Evolutionary conservation across 2,113 vertebrate species (phyloP), one percentile per base, ranked within the genome.

Genomic region (Prinia subflava): DNA sequence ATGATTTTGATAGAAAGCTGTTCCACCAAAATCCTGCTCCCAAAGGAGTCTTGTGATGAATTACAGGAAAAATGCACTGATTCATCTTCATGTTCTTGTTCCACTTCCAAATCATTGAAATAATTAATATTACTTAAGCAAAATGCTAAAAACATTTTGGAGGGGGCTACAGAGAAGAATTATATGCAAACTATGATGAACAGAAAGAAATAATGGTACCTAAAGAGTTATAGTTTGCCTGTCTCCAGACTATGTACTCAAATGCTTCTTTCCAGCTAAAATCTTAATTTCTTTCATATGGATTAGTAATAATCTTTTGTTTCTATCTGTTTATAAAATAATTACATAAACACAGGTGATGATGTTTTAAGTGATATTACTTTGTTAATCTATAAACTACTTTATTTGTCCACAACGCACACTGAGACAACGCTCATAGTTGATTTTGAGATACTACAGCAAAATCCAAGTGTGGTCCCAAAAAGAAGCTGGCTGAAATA

Each of bases 31-130:
- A 71, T 59, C 22, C 68, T 0, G 1, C 50, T 89, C 80, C 73
- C 67, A 57, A 56, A 74, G 83, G 55, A 86, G 10, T 62, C 70
- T 71, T 83, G 46, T 0, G 1, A 35, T 46, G 59, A 90, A 83
- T 41, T 46, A 46, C 19, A 63, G 33, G 19, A 28, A 65, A 90
- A 73, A 57, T 14, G 47, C 19, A 69, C 25, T 69, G 21, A 93
- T 93, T 81, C n/a, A 86, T 86, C 60, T 93, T 90, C 68, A 62
- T 80, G 41, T 88, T 86, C 42, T 63, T 86, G 30, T 74, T 92
- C 30, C 8, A 9, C 42, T 78, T 78, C 47, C 47, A 74, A 63
- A 81, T 25, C 31, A 35, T 22, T 6, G 9, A 80, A 77, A 62
- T 92, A 42, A 69, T 75, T 81, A 52, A 33, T 69, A 70, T 41